Evolutionary conservation across 2,797 vertebrate species (phyloP).

Genomic region (Astyanax mexicanus): DNA sequence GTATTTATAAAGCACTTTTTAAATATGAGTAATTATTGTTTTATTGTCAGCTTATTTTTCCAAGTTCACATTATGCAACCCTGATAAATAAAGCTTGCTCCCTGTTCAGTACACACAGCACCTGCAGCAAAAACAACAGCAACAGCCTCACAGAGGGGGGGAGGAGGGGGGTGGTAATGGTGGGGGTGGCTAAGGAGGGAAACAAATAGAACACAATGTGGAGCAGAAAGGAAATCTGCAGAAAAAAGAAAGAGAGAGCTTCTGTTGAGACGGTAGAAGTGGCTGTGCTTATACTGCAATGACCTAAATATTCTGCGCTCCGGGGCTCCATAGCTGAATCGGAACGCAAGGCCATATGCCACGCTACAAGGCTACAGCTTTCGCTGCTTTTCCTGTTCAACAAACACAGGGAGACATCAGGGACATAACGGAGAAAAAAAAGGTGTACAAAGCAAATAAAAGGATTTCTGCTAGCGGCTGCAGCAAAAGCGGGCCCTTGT

Average conservation of each 20-base stretch:
- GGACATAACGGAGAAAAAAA: neutral
- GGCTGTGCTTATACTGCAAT: constrained; percentile 47
- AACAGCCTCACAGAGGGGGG: neutral
- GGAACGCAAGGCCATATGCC: constrained; percentile 43
- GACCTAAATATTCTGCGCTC: constrained; percentile 57
- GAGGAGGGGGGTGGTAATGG: neutral
- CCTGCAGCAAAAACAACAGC: constrained; percentile 16
- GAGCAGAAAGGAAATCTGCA: constrained; percentile 32
- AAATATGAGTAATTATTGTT: too few relatives aligned
- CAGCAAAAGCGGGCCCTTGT: neutral
- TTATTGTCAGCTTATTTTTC: too few relatives aligned
- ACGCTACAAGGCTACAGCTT: constrained; percentile 28
- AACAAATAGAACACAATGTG: constrained; percentile 35
- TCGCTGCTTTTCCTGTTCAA: constrained; percentile 1
- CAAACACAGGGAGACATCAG: constrained; percentile 2
- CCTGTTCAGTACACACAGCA: constrained; percentile 7
- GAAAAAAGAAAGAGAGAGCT: constrained; percentile 9
- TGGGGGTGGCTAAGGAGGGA: constrained; percentile 7
- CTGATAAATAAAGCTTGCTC: constrained; percentile 4
- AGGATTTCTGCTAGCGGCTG: neutral
- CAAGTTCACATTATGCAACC: neutral
- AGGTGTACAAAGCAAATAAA: constrained; percentile 8
- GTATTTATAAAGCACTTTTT: too few relatives aligned
- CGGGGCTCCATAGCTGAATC: constrained; percentile 27
- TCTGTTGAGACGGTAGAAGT: constrained; percentile 48